Evolutionary conservation across 2,888 invertebrate genomes (phyloP).

Genomic region (Drosophila eohydei): DNA sequence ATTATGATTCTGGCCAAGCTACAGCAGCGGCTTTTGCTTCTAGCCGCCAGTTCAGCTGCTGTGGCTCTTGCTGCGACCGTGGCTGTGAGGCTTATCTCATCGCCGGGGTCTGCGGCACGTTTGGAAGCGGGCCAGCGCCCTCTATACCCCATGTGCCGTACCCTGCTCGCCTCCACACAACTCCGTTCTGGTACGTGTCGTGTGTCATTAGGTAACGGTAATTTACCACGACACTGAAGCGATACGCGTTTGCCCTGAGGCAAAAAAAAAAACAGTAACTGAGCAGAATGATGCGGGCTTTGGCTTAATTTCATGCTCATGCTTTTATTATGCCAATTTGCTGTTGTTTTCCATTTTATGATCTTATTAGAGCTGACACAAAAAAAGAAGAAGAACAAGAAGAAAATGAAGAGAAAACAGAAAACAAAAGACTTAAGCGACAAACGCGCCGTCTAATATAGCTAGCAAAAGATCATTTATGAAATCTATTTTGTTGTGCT

Average conservation of each 20-base stretch:
- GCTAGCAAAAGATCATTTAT: slow-evolving; percentile 22
- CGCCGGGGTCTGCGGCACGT: slow-evolving; percentile 48
- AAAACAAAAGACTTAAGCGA: slow-evolving; percentile 60
- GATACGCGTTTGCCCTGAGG: slow-evolving; percentile 38
- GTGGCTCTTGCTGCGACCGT: not conserved
- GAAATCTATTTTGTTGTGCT: slow-evolving; percentile 1
- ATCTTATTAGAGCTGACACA: slow-evolving; percentile 37
- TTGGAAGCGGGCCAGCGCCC: slow-evolving; percentile 40
- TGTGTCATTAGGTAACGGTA: slow-evolving; percentile 71
- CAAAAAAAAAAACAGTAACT: slow-evolving; percentile 12
- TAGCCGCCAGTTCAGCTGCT: slow-evolving; percentile 23
- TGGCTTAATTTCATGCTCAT: slow-evolving; percentile 53
- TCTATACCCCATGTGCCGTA: not conserved
- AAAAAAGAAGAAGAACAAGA: not conserved
- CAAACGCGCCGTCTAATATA: slow-evolving; percentile 38
- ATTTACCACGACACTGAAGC: slow-evolving; percentile 59
- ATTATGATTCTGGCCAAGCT: slow-evolving; percentile 48
- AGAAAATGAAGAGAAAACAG: not conserved
- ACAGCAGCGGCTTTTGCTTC: slow-evolving; percentile 25
- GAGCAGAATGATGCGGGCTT: slow-evolving; percentile 45
- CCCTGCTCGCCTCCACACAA: not conserved
- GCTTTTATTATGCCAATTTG: slow-evolving; percentile 62
- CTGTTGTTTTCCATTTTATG: slow-evolving; percentile 45
- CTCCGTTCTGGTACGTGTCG: slow-evolving; percentile 55
- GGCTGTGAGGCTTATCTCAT: slow-evolving; percentile 47